phyloP scores from a whole-genome alignment of 2,797 vertebrate genomes.

The Nothura maculosa region DNA sequence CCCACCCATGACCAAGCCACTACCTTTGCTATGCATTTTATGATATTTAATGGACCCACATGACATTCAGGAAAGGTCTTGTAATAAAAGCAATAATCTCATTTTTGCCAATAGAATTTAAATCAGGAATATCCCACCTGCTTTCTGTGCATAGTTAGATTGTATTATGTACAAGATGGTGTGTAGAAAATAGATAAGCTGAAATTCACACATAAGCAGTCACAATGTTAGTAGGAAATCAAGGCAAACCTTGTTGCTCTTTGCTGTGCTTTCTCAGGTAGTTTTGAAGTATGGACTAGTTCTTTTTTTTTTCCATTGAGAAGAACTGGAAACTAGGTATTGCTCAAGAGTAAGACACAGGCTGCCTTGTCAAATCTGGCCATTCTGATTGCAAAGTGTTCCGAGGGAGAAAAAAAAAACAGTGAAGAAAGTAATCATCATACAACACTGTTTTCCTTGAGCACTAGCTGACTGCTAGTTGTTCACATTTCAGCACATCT shows the following conservation, averaged over 20 bases:
- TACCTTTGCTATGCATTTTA: neutral
- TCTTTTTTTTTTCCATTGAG: neutral
- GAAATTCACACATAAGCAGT: neutral
- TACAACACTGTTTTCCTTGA: neutral
- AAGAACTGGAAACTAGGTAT: neutral
- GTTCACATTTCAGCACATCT: constrained; percentile 39
- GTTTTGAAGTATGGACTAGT: neutral
- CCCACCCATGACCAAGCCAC: neutral
- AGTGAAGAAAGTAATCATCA: neutral
- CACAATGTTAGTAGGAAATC: neutral
- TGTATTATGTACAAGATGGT: neutral
- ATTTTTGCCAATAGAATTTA: constrained; percentile 21
- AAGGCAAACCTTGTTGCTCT: neutral
- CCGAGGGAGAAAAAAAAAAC: rapidly evolving
- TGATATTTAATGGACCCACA: neutral
- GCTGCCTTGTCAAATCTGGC: neutral
- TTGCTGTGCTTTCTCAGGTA: neutral
- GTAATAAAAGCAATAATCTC: constrained; percentile 20
- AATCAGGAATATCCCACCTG: constrained; percentile 12
- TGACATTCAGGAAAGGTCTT: constrained; percentile 43
- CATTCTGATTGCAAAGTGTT: neutral
- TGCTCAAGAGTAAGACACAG: neutral
- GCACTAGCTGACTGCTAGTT: neutral
- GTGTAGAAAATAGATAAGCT: neutral
- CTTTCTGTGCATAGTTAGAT: constrained; percentile 5